These are phyloP conservation scores for Hycleus cichorii DNA, from an alignment of 1,140 invertebrate species.

Conservation along the genomic window DNA sequence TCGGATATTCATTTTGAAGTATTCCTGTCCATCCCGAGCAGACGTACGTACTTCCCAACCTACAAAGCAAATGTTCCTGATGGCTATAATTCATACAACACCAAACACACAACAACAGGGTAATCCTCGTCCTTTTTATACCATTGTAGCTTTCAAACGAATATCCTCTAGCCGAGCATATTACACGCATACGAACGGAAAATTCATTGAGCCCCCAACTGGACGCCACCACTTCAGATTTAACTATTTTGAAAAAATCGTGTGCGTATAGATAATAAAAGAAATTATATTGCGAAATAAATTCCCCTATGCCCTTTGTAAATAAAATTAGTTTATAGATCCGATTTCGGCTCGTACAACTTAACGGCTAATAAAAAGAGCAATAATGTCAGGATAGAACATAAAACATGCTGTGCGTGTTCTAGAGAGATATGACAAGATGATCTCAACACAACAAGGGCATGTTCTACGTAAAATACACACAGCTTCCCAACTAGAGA, in stretches of 20 bases:
- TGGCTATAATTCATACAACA: conserved; percentile 33
- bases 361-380: conserved; percentile 35
- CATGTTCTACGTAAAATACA: neutral
- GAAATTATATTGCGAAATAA: conserved; percentile 14
- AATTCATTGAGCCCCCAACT: too few relatives aligned
- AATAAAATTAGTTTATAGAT: conserved; percentile 28
- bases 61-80: conserved; percentile 36
- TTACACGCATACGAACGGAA: too few relatives aligned
- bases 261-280: conserved; percentile 7
- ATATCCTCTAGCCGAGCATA: too few relatives aligned
- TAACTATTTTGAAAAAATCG: neutral
- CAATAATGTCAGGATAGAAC: conserved; percentile 31
- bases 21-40: conserved; percentile 22
- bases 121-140: conserved; percentile 25
- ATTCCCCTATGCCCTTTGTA: conserved; percentile 4
- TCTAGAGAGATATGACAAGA: conserved; percentile 28
- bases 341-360: conserved; percentile 27
- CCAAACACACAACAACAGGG: conserved; percentile 4
- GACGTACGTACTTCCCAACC: conserved; percentile 17
- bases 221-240: neutral
- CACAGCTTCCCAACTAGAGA: too few relatives aligned
- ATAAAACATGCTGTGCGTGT: conserved; percentile 35
- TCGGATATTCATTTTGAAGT: too few relatives aligned
- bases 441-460: neutral
- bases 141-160: conserved; percentile 15